phyloP scores from a whole-genome alignment of 2,888 invertebrate genomes.

The Andrena chrysosceles region DNA sequence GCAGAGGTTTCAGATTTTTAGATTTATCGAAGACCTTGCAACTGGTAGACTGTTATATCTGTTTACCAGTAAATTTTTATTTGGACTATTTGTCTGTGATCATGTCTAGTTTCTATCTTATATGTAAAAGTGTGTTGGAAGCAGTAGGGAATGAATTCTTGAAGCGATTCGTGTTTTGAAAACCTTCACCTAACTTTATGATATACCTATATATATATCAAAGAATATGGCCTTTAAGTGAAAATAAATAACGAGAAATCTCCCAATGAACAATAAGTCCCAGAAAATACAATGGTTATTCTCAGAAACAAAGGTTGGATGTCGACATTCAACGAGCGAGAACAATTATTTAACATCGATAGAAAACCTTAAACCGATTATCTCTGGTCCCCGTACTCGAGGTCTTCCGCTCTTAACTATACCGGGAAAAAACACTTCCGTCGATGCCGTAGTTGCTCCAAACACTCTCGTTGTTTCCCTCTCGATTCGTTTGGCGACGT shows the following conservation, averaged over 20 bases:
- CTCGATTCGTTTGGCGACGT: conserved; percentile 4
- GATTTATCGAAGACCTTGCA: too few relatives aligned
- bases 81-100: too few relatives aligned
- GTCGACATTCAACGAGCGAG: neutral
- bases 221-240: too few relatives aligned
- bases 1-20: too few relatives aligned
- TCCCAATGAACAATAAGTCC: neutral
- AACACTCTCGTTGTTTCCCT: conserved; percentile 23
- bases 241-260: neutral
- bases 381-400: neutral
- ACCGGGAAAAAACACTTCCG: conserved; percentile 12
- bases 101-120: too few relatives aligned
- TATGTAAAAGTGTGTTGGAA: too few relatives aligned
- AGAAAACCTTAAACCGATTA: conserved; percentile 38
- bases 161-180: too few relatives aligned
- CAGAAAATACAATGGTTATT: neutral
- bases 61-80: too few relatives aligned
- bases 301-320: neutral
- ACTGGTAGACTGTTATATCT: too few relatives aligned
- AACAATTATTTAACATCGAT: conserved; percentile 16
- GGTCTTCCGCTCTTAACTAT: neutral
- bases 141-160: too few relatives aligned
- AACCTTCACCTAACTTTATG: too few relatives aligned
- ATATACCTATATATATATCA: too few relatives aligned
- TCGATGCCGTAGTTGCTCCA: conserved; percentile 44